Percentiles rank a stretch among this genome's conserved stretches.
Conservation (phyloP, 2,888 invertebrate species). For the Gastracanthus pulcherrimus region DNA sequence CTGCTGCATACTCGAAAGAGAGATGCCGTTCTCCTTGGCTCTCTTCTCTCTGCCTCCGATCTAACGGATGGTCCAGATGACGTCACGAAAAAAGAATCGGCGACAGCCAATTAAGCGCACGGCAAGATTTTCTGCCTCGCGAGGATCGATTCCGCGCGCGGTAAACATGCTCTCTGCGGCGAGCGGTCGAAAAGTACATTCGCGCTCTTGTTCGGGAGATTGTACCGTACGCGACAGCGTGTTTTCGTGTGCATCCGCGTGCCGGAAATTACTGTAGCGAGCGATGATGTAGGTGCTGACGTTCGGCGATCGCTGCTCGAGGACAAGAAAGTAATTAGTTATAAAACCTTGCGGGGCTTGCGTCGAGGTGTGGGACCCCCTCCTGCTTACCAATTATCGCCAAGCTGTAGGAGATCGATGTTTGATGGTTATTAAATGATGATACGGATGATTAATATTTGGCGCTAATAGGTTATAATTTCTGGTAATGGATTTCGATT, state of each 20-base stretch:
- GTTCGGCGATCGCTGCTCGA: neutral
- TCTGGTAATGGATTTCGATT: neutral
- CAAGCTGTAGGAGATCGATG: too few relatives aligned
- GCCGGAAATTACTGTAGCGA: neutral
- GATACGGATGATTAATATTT: neutral
- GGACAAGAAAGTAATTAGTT: neutral
- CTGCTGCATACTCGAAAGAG: slow-evolving; percentile 1
- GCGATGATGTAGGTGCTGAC: neutral
- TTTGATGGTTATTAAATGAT: too few relatives aligned
- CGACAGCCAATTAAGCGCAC: slow-evolving; percentile 42
- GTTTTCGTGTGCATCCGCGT: neutral
- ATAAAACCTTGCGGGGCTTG: too few relatives aligned
- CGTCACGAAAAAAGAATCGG: slow-evolving; percentile 54
- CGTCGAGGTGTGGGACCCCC: too few relatives aligned
- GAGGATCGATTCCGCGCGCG: neutral
- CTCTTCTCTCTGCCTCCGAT: slow-evolving; percentile 43
- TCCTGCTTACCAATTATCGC: too few relatives aligned
- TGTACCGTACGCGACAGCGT: too few relatives aligned
- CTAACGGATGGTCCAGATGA: slow-evolving; percentile 62
- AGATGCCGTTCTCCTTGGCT: slow-evolving; percentile 72
- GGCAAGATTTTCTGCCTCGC: too few relatives aligned
- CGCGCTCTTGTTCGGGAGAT: neutral
- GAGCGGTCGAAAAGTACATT: too few relatives aligned
- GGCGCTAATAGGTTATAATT: neutral
- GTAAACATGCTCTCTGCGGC: too few relatives aligned